Base-by-base conservation (phyloP, 2,888 invertebrate genomes). In the Drosophila subquinaria region DNA sequence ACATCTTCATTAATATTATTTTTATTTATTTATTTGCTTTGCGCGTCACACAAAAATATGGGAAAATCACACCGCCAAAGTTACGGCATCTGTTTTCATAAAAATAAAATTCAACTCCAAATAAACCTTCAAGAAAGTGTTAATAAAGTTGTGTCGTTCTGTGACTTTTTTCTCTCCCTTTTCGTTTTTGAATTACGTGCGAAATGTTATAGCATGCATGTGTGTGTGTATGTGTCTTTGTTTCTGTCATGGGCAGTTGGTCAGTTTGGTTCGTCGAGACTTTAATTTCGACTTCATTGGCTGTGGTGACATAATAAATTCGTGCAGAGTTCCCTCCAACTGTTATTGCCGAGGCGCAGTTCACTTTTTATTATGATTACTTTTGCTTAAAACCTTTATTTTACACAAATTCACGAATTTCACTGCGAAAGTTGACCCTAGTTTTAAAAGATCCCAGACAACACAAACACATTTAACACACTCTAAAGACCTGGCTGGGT, bases 101-200 rank as follows among this genome's bases (percentile, higher is more conserved):
- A 63, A 59, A 64, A 59, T 50, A 52, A 74, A 40, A 38, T 42
- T 64, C 27, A 45, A 69, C 56, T 47, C 38, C 38, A 47, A 53
- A 45, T 50, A 43, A 42, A 35, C 23, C 51, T 30, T 36, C 64
- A 71, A 68, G 73, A 82, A 77, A 83, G 89, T 90, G 90, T 81
- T 90, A 90, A 90, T 90, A 79, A 89, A 82, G 79, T 70, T 78
- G 73, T 61, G 74, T 56, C 76, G 81, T 88, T 89, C 87, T 87
- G 83, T 69, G 51, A 30, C 59, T 67, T 53, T 69, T 69, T 59
- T 43, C 30, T 30, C 30, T 8, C 53, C 47, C 35, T 66, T 63
- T 69, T 71, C 60, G 50, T 62, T 65, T 73, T 67, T 77, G 79
- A 88, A 83, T 87, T 81, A 89, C 86, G 89, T 87, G 84, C 82